Evolutionary conservation across 2,113 vertebrate genomes (phyloP), one percentile per base, ranked within the genome.

Genomic region (Anoura caudifer): DNA sequence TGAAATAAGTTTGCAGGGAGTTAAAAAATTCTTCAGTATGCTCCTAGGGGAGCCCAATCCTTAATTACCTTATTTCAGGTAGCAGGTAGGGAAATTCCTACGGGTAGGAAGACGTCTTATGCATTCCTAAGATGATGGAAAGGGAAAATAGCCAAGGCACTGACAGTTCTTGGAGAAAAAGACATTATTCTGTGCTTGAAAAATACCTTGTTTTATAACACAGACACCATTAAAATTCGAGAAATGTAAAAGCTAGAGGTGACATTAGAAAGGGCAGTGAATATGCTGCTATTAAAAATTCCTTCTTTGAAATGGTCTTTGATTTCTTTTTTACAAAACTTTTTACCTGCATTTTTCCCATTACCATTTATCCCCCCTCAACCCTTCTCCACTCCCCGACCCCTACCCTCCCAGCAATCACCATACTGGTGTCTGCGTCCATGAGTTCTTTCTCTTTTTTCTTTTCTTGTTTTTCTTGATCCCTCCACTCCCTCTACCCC

Each of bases 21-120:
- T 94, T 96, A 83, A 63, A 96, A 95, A 93, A 86, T 95, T 50
- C 77, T 72, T 88, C 31, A 70, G 2, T 0, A 16, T 75, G 69
- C 63, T 97, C 94, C 97, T 95, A 65, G 31, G 96, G 97, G 95
- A 97, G 16, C 22, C 94, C 54, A 86, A 54, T 77, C 47, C 85
- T 95, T 97, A 96, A 97, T 97, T 97, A 97, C 95, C 75, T 97
- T 87, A 92, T 96, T 97, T 97, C 92, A 80, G 88, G 90, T 43
- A 92, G 80, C 75, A 83, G 87, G 85, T 82, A 94, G 90, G 36
- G 89, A 95, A 95, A 96, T 91, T 95, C 92, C 96, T 96, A 63
- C 76, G 95, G 94, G 97, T 87, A 73, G 50, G 72, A 87, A 90
- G 70, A 81, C 45, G 91, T 95, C 81, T 95, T 38, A 86, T 36